Conservation (phyloP, 2,797 vertebrate genomes). For the Hydrophis major region DNA sequence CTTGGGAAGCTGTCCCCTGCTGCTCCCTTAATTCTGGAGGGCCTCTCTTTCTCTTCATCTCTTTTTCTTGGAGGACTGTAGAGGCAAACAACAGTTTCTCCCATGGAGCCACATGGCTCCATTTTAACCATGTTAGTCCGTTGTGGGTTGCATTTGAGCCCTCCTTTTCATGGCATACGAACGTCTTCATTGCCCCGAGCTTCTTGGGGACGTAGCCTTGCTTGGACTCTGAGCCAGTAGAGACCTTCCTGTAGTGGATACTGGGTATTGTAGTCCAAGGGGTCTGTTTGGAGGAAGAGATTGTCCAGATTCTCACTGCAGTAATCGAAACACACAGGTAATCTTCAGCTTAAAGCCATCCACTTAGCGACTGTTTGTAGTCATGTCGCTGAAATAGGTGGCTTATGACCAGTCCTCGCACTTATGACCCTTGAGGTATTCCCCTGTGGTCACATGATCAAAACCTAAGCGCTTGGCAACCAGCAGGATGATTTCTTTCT, state of each 20-base stretch:
- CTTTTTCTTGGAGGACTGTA: background rate
- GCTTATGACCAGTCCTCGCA: background rate
- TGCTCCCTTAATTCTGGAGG: background rate
- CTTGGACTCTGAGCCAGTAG: background rate
- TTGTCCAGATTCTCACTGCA: background rate
- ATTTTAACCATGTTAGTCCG: background rate
- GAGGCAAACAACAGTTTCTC: background rate
- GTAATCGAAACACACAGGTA: background rate
- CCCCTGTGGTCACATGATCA: background rate
- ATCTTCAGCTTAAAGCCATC: background rate
- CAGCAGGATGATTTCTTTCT: too few species aligned
- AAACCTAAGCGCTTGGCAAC: background rate
- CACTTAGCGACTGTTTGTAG: background rate
- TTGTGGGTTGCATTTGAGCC: background rate
- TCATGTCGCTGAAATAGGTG: background rate
- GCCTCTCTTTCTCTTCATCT: background rate
- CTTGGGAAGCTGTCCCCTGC: background rate
- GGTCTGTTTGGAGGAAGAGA: background rate
- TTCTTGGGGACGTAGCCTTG: background rate
- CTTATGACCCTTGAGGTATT: background rate
- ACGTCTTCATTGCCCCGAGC: background rate
- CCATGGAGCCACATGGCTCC: background rate
- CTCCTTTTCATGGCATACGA: background rate
- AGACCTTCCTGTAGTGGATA: background rate
- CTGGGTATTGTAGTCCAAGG: background rate